Evolutionary conservation across 2,113 vertebrate species (phyloP), one percentile per base, ranked within the genome.

Genomic region (Cyprinus carpio): DNA sequence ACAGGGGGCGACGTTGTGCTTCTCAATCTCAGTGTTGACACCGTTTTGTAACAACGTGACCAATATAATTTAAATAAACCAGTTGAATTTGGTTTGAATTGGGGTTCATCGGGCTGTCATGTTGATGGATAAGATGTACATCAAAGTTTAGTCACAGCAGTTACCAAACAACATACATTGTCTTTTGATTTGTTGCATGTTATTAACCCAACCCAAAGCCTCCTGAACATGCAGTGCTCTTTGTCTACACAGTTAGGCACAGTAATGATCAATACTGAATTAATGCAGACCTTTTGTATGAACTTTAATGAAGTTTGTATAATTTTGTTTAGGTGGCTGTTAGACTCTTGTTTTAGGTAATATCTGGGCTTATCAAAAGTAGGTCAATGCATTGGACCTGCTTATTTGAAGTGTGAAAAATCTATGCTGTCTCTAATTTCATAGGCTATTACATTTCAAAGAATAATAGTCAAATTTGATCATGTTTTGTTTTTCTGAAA

Each of bases 1-100:
- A 34, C 56, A 90, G 46, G 90, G 6, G 92, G 92, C 90, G 87
- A 56, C 64, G 69, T 56, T 72, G 13, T 13, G 3, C 80, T 3
- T 40, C 10, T 65, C 54, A 3, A 11, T 23, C 23, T 72, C 37
- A 43, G n/a, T 13, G 1, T 15, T 74, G 60, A 64, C 12, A 64
- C 25, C 0, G 43, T 62, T 40, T 72, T 46, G 43, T 46, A 56
- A 78, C 16, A 49, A 49, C 25, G 15, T 72, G 31, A 71, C 67
- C 4, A 37, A 69, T 34, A 69, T 4, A 2, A 18, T n/a, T 76
- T 58, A 75, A 0, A 62, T 34, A 83, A 3, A 13, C 20, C 1
- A 25, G 25, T 71, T 82, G 2, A 46, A 40, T 58, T 58, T 8
- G 23, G 4, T 27, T 51, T 49, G 43, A 51, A 75, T 27, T 51